These are phyloP conservation scores for Saguinus midas DNA, from an alignment of 2,113 vertebrate genomes.

Conservation along the genomic window DNA sequence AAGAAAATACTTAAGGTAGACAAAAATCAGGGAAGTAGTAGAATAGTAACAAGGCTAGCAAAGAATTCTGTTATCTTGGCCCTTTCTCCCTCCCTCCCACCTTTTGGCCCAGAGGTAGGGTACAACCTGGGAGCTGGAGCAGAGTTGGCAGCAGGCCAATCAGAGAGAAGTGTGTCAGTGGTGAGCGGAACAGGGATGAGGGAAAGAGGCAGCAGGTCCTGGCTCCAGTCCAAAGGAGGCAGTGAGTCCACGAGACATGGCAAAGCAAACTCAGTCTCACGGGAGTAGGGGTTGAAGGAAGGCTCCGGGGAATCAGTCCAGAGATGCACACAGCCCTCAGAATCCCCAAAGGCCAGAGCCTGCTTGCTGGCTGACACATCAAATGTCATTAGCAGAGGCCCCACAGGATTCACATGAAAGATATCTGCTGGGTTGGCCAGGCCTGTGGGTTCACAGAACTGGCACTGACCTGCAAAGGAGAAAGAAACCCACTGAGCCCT, in stretches of 20 bases:
- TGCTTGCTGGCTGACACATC: conserved; percentile 97
- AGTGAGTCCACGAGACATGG: conserved; percentile 95
- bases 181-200: conserved; percentile 95
- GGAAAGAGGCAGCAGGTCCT: conserved; percentile 95
- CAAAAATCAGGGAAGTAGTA: not conserved
- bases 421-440: conserved; percentile 95
- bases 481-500: fast-evolving
- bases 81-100: not conserved
- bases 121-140: conserved; percentile 92
- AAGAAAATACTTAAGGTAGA: not conserved
- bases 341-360: conserved; percentile 96
- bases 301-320: conserved; percentile 95
- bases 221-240: conserved; percentile 96
- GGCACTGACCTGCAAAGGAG: conserved; percentile 91
- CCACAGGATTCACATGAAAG: conserved; percentile 96
- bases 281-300: conserved; percentile 95
- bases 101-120: not conserved
- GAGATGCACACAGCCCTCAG: conserved; percentile 95
- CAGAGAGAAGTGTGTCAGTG: conserved; percentile 91
- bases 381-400: conserved; percentile 97
- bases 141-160: conserved; percentile 90
- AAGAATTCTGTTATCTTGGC: not conserved
- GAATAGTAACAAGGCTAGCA: not conserved
- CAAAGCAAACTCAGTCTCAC: conserved; percentile 94
- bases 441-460: conserved; percentile 98